Evolutionary conservation across 2,113 vertebrate genomes (phyloP).

Genomic region (Antigone vipio): DNA sequence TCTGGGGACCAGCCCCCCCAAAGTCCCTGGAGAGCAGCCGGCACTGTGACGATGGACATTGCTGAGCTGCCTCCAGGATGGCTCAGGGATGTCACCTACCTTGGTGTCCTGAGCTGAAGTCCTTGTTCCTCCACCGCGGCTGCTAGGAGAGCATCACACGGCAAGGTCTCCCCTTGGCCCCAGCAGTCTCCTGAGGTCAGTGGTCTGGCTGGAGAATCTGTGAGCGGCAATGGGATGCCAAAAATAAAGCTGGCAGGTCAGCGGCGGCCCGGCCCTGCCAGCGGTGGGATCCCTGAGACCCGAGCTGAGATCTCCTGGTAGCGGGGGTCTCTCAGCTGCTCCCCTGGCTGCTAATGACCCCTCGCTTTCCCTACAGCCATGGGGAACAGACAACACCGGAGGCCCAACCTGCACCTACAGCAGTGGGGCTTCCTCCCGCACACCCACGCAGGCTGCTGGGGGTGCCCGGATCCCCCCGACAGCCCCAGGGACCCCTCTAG

Average conservation of each 20-base stretch:
- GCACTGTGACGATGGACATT: rapidly evolving
- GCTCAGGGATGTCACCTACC: not conserved
- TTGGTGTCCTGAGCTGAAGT: not conserved
- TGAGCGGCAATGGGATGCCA: not conserved
- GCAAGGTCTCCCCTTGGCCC: too few species aligned
- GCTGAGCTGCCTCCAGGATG: rapidly evolving
- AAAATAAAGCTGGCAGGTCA: rapidly evolving
- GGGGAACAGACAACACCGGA: not conserved
- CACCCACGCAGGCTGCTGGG: not conserved
- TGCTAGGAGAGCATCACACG: not conserved
- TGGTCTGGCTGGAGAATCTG: rapidly evolving
- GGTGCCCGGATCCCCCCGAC: too few species aligned
- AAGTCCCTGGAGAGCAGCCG: not conserved
- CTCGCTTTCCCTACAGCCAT: rapidly evolving
- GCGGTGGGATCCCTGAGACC: too few species aligned
- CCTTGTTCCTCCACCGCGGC: not conserved
- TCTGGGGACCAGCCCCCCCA: too few species aligned
- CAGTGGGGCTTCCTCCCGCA: not conserved
- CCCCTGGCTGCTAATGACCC: not conserved
- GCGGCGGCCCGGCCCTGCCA: not conserved
- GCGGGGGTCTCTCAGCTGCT: rapidly evolving
- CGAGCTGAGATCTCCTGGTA: not conserved
- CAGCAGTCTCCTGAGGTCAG: rapidly evolving
- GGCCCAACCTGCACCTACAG: too few species aligned
- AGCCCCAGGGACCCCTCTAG: not conserved